phyloP scores from a whole-genome alignment of 2,797 vertebrate genomes.

The Phaenicophaeus curvirostris region DNA sequence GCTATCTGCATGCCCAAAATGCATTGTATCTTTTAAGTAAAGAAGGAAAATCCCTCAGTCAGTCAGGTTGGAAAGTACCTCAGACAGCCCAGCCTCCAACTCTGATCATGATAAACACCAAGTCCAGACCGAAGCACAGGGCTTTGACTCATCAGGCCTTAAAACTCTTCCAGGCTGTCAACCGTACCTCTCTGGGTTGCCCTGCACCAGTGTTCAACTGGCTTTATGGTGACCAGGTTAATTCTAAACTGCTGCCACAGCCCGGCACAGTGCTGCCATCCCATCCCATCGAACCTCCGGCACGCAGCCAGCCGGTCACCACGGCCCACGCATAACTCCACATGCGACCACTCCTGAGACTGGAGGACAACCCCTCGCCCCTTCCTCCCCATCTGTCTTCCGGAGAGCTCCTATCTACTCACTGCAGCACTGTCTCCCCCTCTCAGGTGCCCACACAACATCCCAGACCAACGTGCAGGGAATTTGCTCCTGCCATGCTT shows the following conservation, averaged over 20 bases:
- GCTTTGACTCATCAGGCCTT: background rate
- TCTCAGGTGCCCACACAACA: fast-evolving
- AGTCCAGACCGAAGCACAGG: background rate
- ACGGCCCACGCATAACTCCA: fast-evolving
- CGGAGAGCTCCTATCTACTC: fast-evolving
- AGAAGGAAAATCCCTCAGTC: background rate
- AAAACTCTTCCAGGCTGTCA: background rate
- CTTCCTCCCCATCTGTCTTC: fast-evolving
- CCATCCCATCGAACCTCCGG: background rate
- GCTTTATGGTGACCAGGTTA: background rate
- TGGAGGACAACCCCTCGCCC: no score
- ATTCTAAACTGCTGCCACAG: fast-evolving
- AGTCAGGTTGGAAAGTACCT: background rate
- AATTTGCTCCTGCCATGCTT: background rate
- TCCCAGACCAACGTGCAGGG: fast-evolving
- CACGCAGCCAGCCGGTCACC: fast-evolving
- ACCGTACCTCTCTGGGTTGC: fast-evolving
- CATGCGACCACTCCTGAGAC: fast-evolving
- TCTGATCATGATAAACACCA: background rate
- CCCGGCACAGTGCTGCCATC: fast-evolving
- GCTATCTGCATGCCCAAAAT: no score
- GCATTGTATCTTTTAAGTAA: fast-evolving
- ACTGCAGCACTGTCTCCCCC: background rate
- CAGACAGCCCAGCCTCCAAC: fast-evolving
- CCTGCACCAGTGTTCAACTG: background rate